Conservation (phyloP, 2,113 vertebrate genomes). For the Lota lota region DNA sequence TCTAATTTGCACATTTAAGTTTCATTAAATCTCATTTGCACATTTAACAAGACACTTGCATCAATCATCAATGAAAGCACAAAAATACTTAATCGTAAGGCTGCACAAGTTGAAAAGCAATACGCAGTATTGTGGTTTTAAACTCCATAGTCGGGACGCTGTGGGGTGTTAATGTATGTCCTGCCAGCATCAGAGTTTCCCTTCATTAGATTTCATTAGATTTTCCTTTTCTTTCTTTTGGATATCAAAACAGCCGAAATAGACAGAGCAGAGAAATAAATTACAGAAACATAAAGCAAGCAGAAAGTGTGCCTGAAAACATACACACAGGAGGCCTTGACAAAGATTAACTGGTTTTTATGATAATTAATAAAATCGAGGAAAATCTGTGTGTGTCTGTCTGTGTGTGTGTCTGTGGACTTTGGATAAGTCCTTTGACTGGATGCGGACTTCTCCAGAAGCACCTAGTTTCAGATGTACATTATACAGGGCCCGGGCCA, state of each 20-base stretch:
- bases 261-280: constrained; percentile 50
- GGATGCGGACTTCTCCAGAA: constrained; percentile 58
- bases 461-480: constrained; percentile 63
- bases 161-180: constrained; percentile 16
- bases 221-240: constrained; percentile 33
- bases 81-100: not conserved
- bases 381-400: constrained; percentile 43
- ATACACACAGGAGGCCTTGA: constrained; percentile 49
- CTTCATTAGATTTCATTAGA: constrained; percentile 47
- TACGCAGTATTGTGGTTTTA: not conserved
- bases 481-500: constrained; percentile 62
- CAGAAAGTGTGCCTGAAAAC: constrained; percentile 48
- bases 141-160: constrained; percentile 5
- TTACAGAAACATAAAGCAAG: constrained; percentile 45
- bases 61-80: not conserved
- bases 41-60: not conserved
- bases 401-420: constrained; percentile 41
- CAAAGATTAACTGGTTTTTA: constrained; percentile 55
- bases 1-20: constrained; percentile 5
- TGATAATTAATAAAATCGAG: constrained; percentile 51
- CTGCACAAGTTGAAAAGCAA: not conserved
- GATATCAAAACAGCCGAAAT: not conserved
- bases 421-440: constrained; percentile 62
- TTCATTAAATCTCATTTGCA: constrained; percentile 2
- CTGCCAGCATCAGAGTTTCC: constrained; percentile 29